Percentiles rank a stretch among this genome's conserved stretches.
phyloP scores from a whole-genome alignment of 2,113 vertebrate genomes.

The Paracanthobrama guichenoti region DNA sequence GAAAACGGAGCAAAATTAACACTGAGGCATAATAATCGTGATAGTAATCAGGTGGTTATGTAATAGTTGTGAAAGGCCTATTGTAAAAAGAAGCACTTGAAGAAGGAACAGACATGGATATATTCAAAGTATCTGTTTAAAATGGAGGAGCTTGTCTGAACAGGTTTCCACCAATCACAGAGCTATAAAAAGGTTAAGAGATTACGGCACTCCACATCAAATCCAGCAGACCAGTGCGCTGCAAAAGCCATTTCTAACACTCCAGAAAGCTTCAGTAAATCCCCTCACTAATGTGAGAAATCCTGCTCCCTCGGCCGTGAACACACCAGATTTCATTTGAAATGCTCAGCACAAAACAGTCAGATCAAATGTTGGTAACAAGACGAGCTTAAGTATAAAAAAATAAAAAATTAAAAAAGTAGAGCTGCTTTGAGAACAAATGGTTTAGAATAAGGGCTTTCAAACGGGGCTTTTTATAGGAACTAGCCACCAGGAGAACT shows the following conservation, averaged over 20 bases:
- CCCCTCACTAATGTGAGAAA: conserved; percentile 10
- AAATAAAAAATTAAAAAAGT: background rate
- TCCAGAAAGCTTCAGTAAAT: conserved; percentile 1
- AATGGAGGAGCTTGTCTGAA: background rate
- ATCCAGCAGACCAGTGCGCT: background rate
- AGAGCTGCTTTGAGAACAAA: background rate
- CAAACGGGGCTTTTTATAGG: too few relatives aligned
- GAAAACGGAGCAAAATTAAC: background rate
- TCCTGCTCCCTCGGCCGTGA: background rate
- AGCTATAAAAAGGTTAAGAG: conserved; percentile 1
- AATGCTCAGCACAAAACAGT: background rate
- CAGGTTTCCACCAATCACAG: conserved; percentile 21
- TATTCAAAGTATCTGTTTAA: background rate
- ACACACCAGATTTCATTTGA: background rate
- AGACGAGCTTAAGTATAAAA: background rate
- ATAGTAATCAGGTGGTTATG: background rate
- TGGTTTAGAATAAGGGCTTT: background rate
- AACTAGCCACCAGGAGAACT: too few relatives aligned
- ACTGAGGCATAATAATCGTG: background rate
- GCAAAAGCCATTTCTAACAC: conserved; percentile 23
- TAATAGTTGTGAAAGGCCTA: background rate
- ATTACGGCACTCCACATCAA: conserved; percentile 22
- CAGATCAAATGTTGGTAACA: background rate
- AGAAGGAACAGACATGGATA: background rate
- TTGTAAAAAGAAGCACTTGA: background rate